Evolutionary conservation across 2,888 invertebrate genomes (phyloP).

Genomic region (Nowickia ferox): DNA sequence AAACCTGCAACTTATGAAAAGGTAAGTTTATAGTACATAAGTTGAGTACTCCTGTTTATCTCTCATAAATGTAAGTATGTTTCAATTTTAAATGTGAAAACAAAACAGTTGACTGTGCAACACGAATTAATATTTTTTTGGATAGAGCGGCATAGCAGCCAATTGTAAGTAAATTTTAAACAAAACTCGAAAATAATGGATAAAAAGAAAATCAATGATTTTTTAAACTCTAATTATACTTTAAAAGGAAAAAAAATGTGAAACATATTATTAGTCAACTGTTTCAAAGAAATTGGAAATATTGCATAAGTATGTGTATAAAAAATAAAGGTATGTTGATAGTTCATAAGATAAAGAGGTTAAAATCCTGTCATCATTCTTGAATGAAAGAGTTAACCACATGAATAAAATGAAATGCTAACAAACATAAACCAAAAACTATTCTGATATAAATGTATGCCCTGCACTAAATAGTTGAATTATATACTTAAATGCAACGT

Average conservation of each 20-base stretch:
- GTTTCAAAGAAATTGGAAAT: slow-evolving; percentile 35
- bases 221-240: slow-evolving; percentile 45
- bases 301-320: background rate
- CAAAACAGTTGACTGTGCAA: slow-evolving; percentile 68
- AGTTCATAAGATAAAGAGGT: slow-evolving; percentile 62
- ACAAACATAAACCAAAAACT: slow-evolving; percentile 66
- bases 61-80: slow-evolving; percentile 63
- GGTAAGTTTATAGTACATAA: slow-evolving; percentile 70
- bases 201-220: slow-evolving; percentile 54
- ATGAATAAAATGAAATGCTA: slow-evolving; percentile 63
- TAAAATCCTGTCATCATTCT: slow-evolving; percentile 55
- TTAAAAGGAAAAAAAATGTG: slow-evolving; percentile 63
- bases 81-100: background rate
- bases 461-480: slow-evolving; percentile 73
- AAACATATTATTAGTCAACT: slow-evolving; percentile 63
- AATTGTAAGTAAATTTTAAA: slow-evolving; percentile 78
- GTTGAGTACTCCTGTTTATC: background rate
- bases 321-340: slow-evolving; percentile 68
- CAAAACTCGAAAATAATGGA: slow-evolving; percentile 60
- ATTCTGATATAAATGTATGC: slow-evolving; percentile 71
- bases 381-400: slow-evolving; percentile 39
- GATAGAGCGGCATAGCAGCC: slow-evolving; percentile 79
- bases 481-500: slow-evolving; percentile 67
- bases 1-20: slow-evolving; percentile 57
- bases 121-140: slow-evolving; percentile 38